Evolutionary conservation across 2,797 vertebrate genomes (phyloP).

Genomic region (Zenarchopterus dispar): DNA sequence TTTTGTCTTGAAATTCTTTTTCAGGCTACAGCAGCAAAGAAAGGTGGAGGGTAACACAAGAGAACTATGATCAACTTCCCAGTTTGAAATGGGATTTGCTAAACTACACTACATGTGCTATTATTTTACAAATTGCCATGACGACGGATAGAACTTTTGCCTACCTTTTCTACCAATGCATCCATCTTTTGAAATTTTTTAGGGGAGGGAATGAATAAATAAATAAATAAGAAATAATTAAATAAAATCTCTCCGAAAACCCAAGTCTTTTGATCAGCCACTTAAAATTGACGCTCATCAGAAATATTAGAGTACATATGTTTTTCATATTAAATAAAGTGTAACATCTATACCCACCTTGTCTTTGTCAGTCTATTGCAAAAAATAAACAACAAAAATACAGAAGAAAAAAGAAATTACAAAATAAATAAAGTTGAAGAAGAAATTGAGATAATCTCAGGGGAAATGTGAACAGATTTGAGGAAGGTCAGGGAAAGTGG

Average conservation of each 20-base stretch:
- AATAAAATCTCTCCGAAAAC: no score
- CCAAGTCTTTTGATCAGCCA: no score
- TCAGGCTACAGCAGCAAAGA: conserved; percentile 50
- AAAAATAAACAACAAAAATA: no score
- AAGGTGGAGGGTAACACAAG: conserved; percentile 31
- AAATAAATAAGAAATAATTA: neutral
- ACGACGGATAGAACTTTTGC: conserved; percentile 1
- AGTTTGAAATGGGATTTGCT: neutral
- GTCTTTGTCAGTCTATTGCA: conserved; percentile 51
- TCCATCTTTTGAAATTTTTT: conserved; percentile 54
- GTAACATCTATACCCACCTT: conserved; percentile 58
- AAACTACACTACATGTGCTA: neutral
- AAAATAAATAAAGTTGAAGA: conserved; percentile 18
- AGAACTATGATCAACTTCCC: conserved; percentile 27
- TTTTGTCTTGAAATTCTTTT: conserved; percentile 44
- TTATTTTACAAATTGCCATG: neutral
- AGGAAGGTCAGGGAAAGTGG: conserved; percentile 19
- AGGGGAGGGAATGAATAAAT: conserved; percentile 8
- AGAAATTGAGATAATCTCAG: conserved; percentile 11
- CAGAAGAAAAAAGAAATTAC: neutral
- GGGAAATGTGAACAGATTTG: conserved; percentile 3
- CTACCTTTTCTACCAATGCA: conserved; percentile 66
- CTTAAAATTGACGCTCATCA: neutral
- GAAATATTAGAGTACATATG: no score
- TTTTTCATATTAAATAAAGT: neutral